Conservation (phyloP, 1,140 invertebrate species). For the Nylanderia fulva region DNA sequence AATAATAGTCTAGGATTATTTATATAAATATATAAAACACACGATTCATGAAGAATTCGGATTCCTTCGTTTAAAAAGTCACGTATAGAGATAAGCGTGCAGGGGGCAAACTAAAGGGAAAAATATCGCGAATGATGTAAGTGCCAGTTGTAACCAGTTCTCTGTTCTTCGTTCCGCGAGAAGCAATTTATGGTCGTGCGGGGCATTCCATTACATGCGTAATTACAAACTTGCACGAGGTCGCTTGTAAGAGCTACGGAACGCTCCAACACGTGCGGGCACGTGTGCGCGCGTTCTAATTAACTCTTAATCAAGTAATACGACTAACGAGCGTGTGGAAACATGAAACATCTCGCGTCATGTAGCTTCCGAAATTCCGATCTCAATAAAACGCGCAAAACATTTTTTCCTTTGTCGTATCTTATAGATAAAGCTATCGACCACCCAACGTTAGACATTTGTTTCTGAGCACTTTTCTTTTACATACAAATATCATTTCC, state of each 20-base stretch:
- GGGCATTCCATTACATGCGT: conserved; percentile 34
- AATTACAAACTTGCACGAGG: conserved; percentile 48
- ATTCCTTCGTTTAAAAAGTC: not conserved
- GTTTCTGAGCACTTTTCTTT: too few relatives aligned
- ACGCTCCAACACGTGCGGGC: not conserved
- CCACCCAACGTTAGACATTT: too few relatives aligned
- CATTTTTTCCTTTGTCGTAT: too few relatives aligned
- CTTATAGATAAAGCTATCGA: too few relatives aligned
- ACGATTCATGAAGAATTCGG: not conserved
- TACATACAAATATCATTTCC: too few relatives aligned
- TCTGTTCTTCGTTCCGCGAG: not conserved
- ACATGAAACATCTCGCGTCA: conserved; percentile 27
- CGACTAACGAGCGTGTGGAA: conserved; percentile 40
- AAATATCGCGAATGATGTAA: not conserved
- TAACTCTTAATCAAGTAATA: conserved; percentile 43
- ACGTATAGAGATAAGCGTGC: not conserved
- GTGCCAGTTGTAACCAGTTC: not conserved
- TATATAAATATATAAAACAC: not conserved
- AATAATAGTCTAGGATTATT: not conserved
- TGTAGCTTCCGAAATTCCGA: conserved; percentile 29
- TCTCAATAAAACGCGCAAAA: conserved; percentile 20
- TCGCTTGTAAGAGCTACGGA: conserved; percentile 13
- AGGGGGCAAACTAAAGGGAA: too few relatives aligned
- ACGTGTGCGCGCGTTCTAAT: conserved; percentile 14
- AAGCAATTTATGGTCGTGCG: conserved; percentile 11